Conservation (phyloP, 1,140 invertebrate species). For the Drosophila lowei region DNA sequence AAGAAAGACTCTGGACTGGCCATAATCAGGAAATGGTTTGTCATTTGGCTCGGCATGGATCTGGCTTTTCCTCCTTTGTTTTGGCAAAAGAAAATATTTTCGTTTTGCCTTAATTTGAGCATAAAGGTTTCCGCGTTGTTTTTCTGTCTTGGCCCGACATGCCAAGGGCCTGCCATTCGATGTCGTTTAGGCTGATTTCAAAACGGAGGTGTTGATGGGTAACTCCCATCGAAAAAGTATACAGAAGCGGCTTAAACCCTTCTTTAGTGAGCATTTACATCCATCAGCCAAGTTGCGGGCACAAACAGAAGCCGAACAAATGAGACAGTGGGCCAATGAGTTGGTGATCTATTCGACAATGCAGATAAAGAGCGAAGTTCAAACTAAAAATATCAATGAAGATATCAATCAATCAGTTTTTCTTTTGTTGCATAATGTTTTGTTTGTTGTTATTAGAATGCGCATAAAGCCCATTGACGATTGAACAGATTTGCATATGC, state of each 20-base stretch:
- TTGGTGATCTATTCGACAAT: neutral
- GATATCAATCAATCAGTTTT: too few species aligned
- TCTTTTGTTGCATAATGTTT: neutral
- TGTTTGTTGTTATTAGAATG: neutral
- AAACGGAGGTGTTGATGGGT: constrained; percentile 19
- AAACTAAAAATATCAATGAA: neutral
- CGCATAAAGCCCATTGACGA: constrained; percentile 10
- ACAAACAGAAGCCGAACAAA: too few species aligned
- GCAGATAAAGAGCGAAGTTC: too few species aligned
- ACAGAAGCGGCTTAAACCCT: too few species aligned
- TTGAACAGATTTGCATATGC: constrained; percentile 31
- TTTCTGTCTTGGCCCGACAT: constrained; percentile 27
- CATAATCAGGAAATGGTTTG: constrained; percentile 68
- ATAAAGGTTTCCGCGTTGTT: constrained; percentile 75
- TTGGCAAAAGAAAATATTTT: constrained; percentile 40
- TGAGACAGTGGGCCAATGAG: neutral
- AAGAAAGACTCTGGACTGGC: constrained; percentile 41
- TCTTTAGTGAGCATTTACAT: too few species aligned
- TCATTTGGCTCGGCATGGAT: constrained; percentile 30
- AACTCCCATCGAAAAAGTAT: neutral
- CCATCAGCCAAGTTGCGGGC: too few species aligned
- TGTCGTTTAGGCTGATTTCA: constrained; percentile 46
- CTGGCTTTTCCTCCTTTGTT: constrained; percentile 47
- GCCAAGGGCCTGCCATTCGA: constrained; percentile 48
- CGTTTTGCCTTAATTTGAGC: constrained; percentile 70